Conservation (phyloP, 2,113 vertebrate genomes). For the Oceanites oceanicus region DNA sequence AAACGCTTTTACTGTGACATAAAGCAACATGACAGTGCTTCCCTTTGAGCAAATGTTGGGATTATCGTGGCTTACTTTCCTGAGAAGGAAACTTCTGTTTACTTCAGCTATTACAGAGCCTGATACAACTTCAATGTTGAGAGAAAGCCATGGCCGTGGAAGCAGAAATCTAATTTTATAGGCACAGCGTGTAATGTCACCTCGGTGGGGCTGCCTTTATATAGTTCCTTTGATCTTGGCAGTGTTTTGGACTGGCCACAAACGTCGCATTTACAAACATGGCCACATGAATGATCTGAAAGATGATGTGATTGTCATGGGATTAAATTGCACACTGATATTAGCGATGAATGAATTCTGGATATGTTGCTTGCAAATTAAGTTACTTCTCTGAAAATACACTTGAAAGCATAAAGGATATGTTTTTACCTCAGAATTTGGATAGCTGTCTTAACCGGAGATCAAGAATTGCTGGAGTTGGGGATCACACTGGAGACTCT, state of each 20-base stretch:
- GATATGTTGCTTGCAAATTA: not conserved
- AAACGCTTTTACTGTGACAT: not conserved
- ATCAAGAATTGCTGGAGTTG: not conserved
- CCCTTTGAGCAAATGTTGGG: not conserved
- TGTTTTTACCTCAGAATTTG: not conserved
- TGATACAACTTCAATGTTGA: not conserved
- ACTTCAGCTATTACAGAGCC: not conserved
- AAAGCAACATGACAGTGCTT: not conserved
- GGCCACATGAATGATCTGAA: not conserved
- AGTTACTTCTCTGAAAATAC: not conserved
- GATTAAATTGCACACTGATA: not conserved
- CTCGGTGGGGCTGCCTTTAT: not conserved
- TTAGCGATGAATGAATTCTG: not conserved
- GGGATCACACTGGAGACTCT: not conserved
- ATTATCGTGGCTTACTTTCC: not conserved
- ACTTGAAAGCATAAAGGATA: not conserved
- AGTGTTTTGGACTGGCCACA: not conserved
- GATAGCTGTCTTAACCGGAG: not conserved
- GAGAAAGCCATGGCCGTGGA: not conserved
- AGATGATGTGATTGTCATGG: not conserved
- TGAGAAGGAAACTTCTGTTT: not conserved
- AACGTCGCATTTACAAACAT: not conserved
- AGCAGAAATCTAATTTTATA: not conserved
- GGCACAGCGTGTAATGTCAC: not conserved
- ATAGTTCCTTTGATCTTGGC: constrained; percentile 5